Base-by-base conservation (phyloP, 92 coral and sea anemone genomes). In the Isaurus tuberculatus region DNA sequence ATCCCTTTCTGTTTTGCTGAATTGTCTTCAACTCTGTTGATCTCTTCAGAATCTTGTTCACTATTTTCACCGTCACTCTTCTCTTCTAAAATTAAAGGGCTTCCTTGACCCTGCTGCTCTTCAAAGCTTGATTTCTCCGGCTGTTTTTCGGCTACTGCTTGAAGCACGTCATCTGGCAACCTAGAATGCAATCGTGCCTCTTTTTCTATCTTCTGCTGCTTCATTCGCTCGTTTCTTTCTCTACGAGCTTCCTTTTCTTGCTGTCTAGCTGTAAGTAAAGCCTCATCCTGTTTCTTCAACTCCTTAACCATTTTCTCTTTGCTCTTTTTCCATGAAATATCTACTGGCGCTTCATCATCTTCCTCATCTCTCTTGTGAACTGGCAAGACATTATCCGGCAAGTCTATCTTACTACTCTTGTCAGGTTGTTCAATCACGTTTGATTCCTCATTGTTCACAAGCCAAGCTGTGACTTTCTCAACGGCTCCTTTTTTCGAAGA, bases 101-200 rank as follows among this genome's bases (percentile, higher is more conserved):
- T 79, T 70, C 86, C 79, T 42, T 49, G 55, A 46, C 27, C 37
- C 8, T 26, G 28, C 4, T 77, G 67, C 61, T 87, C 37, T 23
- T 63, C 79, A 72, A 26, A 64, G 26, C 23, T 37, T 66, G 42
- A 72, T 48, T 91, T 48, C 57, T 70, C 70, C 30, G 85, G 80
- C 17, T 90, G 91, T 85, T 83, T 89, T 91, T 90, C 83, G 23
- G 92, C 94, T 72, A 95, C 91, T 37, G 88, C 86, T 58, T 89
- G 84, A 34, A 94, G 90, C 34, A 95, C 86, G 40, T 92, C 94
- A 72, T 81, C 87, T 27, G 98, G 98, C 22, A 95, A 61, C 83
- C 92, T 87, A 0, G 98, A 86, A 33, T 65, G 84, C 78, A 94
- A 90, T 34, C 91, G 90, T 26, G 86, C 90, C 72, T 80, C 70